Conservation (phyloP, 2,797 vertebrate species). For the Lacerta bilineata region DNA sequence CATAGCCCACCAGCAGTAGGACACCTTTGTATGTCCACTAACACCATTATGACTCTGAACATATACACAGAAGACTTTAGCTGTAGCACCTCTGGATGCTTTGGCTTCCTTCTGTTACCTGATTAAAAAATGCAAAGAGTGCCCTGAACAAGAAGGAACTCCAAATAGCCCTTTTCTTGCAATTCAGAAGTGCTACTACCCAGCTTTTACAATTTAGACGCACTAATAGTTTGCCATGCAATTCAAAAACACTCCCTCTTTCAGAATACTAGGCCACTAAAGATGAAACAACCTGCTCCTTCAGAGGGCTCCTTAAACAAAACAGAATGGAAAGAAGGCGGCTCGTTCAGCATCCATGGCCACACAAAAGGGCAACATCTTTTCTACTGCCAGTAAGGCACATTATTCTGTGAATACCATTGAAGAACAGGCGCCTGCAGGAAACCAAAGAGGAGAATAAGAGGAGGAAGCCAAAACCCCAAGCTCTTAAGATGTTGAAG, state of each 20-base stretch:
- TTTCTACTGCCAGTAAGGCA: neutral
- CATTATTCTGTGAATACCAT: neutral
- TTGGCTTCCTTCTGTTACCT: too few relatives aligned
- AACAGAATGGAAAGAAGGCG: neutral
- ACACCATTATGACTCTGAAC: neutral
- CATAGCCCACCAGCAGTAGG: conserved; percentile 46
- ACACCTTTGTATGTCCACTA: neutral
- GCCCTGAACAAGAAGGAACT: neutral
- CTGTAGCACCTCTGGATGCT: neutral
- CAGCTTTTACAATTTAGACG: too few relatives aligned
- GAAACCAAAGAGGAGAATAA: neutral
- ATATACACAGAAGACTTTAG: too few relatives aligned
- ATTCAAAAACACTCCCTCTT: conserved; percentile 12
- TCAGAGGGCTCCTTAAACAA: neutral
- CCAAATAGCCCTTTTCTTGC: neutral
- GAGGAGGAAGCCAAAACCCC: neutral
- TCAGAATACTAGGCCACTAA: neutral
- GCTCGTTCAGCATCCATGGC: neutral
- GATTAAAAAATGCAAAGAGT: neutral
- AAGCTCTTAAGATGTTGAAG: neutral
- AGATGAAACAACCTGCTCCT: neutral
- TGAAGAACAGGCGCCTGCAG: neutral
- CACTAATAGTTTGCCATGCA: neutral
- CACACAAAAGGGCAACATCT: accelerated
- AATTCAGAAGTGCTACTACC: neutral